Evolutionary conservation across 2,797 vertebrate genomes (phyloP).

Genomic region (Sebastes steindachneri): DNA sequence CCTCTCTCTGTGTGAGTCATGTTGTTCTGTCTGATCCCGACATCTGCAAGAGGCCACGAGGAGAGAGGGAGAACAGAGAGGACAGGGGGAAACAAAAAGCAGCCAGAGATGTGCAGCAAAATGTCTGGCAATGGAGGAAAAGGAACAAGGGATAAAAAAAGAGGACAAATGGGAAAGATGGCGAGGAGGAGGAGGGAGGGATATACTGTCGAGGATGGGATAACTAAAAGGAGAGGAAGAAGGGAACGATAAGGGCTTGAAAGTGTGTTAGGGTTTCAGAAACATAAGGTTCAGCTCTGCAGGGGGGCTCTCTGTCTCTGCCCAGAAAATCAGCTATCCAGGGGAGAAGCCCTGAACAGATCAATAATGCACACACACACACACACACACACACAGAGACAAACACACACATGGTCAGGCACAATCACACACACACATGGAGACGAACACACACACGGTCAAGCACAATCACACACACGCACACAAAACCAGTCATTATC

Average conservation of each 20-base stretch:
- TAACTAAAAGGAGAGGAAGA: not conserved
- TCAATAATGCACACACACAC: constrained; percentile 48
- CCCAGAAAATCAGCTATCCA: constrained; percentile 35
- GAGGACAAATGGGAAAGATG: constrained; percentile 8
- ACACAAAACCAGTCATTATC: constrained; percentile 27
- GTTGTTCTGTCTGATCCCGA: constrained; percentile 60
- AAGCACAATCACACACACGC: not conserved
- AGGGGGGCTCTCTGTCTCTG: constrained; percentile 11
- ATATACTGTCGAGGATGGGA: not conserved
- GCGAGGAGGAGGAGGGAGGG: not conserved
- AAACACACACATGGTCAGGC: not conserved
- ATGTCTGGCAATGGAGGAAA: constrained; percentile 2
- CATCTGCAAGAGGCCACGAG: constrained; percentile 41
- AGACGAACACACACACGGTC: not conserved
- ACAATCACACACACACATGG: not conserved
- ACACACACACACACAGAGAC: not conserved
- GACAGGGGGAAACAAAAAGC: not conserved
- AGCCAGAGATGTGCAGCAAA: constrained; percentile 1
- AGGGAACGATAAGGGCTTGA: constrained; percentile 21
- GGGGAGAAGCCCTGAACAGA: constrained; percentile 28
- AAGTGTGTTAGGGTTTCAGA: constrained; percentile 41
- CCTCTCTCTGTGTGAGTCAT: constrained; percentile 36
- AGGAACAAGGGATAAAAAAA: not conserved
- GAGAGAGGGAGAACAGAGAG: not conserved
- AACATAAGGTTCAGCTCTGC: constrained; percentile 44